Base-by-base conservation (phyloP, 23 tunicate genomes). In the Trididemnum miniatum region DNA sequence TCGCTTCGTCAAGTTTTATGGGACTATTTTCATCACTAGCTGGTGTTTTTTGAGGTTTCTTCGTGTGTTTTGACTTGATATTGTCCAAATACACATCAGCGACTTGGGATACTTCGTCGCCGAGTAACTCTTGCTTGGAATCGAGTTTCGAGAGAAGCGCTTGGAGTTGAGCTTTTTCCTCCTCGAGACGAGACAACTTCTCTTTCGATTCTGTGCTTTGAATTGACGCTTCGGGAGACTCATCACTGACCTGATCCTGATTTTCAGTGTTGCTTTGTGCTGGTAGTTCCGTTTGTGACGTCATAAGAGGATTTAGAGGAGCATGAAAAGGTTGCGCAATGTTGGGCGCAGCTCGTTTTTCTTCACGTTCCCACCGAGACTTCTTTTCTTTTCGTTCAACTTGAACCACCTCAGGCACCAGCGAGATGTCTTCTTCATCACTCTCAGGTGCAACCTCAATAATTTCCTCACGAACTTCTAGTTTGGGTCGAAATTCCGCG, bases 101-200 rank as follows among this genome's bases (percentile, higher is more conserved):
- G 0, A 91, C 90, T 36, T 86, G 80, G 26, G 69, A 54, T 0
- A 87, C 97, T 30, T 86, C 97, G 24, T 85, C 85, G 3, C 29
- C 83, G 23, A 35, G 83, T 51, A 91, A 84, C 27, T 51, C 63
- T 38, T 86, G 81, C 62, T 91, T 89, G 1, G 97, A 63, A 77
- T 91, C 97, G 1, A 91, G 80, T 65, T 91, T 91, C 31, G 69
- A 49, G 26, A 91, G 83, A 63, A 91, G 78, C 34, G 59, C 78
- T 54, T 91, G 84, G 76, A 91, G 77, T 20, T 84, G 79, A 0
- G 59, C 81, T 31, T 91, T 91, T 66, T 91, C 97, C 51, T 82
- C 78, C 35, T 91, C 89, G 34, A 91, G 83, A 49, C 88, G 85
- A 1, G 72, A 27, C 79, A 86, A 67, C 60, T 79, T 79, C 35